A percentile compares a stretch with the other conserved stretches of the same genome.
phyloP scores from a whole-genome alignment of 2,113 vertebrate genomes.

The Cavia aperea region DNA sequence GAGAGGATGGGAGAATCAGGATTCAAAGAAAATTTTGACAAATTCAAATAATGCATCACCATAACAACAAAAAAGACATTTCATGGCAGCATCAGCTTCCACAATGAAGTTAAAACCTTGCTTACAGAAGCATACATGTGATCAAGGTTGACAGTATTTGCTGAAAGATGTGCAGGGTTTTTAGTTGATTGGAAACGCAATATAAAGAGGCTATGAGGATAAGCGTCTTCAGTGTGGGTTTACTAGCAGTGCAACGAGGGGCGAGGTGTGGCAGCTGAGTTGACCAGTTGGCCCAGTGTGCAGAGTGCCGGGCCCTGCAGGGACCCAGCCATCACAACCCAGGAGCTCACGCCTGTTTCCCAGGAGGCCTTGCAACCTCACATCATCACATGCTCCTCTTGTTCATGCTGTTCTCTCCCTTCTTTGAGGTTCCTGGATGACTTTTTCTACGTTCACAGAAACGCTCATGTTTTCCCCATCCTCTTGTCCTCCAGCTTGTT shows the following conservation, averaged over 20 bases:
- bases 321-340: rapidly evolving
- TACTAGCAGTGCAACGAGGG: not conserved
- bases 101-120: not conserved
- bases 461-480: not conserved
- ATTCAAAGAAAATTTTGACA: not conserved
- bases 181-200: not conserved
- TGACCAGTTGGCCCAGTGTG: not conserved
- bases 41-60: conserved; percentile 37
- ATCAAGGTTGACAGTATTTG: not conserved
- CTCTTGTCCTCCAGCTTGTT: not conserved
- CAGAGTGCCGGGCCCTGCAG: too few species aligned
- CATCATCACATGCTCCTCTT: not conserved
- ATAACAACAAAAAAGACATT: not conserved
- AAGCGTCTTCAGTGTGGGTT: not conserved
- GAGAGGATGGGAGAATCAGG: not conserved
- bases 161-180: not conserved
- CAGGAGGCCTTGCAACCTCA: not conserved
- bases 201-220: not conserved
- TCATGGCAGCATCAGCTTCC: not conserved
- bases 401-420: not conserved
- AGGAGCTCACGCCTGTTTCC: not conserved
- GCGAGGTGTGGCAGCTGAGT: rapidly evolving
- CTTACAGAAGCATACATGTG: not conserved
- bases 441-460: not conserved
- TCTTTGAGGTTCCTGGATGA: not conserved